A percentile compares a stretch with the other conserved stretches of the same genome.
phyloP scores from a whole-genome alignment of 2,888 invertebrate species.

The Heteromyza rotundicornis region DNA sequence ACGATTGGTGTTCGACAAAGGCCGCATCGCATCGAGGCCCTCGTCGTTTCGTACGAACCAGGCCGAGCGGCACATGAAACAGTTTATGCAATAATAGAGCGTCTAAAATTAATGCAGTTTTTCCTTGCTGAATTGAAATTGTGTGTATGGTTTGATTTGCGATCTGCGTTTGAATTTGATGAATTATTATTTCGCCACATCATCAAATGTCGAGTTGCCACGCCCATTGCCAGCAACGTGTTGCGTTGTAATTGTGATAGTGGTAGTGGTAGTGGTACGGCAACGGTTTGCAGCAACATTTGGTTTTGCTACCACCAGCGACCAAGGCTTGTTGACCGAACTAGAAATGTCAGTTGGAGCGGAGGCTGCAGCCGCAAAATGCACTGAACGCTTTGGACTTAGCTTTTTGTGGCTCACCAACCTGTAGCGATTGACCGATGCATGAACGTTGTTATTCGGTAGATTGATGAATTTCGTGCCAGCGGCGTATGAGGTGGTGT shows the following conservation, averaged over 20 bases:
- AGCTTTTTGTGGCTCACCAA: constrained; percentile 7
- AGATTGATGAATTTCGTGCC: too few relatives aligned
- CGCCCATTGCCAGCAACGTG: not conserved
- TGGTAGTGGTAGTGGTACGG: not conserved
- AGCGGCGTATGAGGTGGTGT: not conserved
- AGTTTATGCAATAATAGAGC: constrained; percentile 8
- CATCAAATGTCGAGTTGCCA: not conserved
- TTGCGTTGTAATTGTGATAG: not conserved
- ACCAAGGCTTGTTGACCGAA: not conserved
- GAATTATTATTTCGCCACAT: not conserved
- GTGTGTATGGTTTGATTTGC: not conserved
- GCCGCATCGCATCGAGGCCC: not conserved
- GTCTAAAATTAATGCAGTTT: constrained; percentile 16
- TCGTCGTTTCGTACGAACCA: constrained; percentile 6
- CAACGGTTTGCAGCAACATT: not conserved
- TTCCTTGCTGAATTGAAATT: not conserved
- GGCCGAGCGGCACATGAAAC: constrained; percentile 4
- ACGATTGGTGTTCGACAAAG: not conserved
- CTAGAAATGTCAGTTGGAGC: not conserved
- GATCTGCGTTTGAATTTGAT: not conserved
- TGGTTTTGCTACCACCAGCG: not conserved
- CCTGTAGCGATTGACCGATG: constrained; percentile 14
- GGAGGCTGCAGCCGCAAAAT: not conserved
- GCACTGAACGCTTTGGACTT: not conserved
- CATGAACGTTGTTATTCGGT: not conserved